phyloP scores from a whole-genome alignment of 23 tunicate genomes.

The Ciona savignyi region DNA sequence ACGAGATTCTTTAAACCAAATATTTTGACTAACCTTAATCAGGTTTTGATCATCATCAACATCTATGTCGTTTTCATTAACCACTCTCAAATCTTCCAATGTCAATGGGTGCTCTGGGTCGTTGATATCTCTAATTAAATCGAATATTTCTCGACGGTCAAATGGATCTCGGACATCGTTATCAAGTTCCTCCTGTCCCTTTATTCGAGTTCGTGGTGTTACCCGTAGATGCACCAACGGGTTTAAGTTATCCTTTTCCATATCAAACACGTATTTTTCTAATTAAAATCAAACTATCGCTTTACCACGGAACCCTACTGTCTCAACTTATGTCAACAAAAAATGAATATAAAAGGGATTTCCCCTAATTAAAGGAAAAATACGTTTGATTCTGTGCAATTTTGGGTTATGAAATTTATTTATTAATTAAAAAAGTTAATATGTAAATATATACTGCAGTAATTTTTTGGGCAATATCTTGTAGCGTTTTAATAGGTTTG shows the following conservation, averaged over 20 bases:
- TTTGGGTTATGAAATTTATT: no score
- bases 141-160: conserved; percentile 90
- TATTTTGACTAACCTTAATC: conserved; percentile 55
- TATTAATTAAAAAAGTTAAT: no score
- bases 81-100: conserved; percentile 77
- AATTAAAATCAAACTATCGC: no score
- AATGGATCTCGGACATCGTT: conserved; percentile 68
- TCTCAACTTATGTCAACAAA: no score
- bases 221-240: conserved; percentile 52
- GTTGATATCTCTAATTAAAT: conserved; percentile 88
- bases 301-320: no score
- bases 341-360: no score
- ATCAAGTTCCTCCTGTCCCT: conserved; percentile 40
- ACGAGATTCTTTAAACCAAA: no score
- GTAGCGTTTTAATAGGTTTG: no score
- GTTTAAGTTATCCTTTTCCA: conserved; percentile 68
- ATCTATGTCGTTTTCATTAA: conserved; percentile 69
- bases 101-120: conserved; percentile 98
- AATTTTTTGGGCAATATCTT: no score
- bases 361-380: no score
- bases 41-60: conserved; percentile 73
- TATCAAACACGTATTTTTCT: neutral
- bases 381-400: no score
- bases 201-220: conserved; percentile 55
- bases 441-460: no score